A percentile compares a stretch with the other conserved stretches of the same genome.
Evolutionary conservation across 2,113 vertebrate genomes (phyloP).

Genomic region (Ceyx cyanopectus): DNA sequence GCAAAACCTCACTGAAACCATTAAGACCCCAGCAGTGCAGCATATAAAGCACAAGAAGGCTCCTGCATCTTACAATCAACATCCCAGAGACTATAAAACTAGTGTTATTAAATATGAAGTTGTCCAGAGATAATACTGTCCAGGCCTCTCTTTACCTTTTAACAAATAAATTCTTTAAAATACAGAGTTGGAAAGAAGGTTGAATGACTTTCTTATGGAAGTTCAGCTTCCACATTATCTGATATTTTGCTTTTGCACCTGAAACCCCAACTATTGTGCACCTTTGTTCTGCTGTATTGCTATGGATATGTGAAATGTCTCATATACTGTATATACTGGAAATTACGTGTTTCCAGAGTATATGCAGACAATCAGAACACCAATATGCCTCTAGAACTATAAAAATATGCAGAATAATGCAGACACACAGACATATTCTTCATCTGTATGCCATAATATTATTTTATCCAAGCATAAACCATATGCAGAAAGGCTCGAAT

Average conservation of each 20-base stretch:
- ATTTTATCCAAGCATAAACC: neutral
- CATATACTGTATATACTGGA: neutral
- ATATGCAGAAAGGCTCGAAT: neutral
- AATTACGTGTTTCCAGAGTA: neutral
- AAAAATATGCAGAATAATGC: neutral
- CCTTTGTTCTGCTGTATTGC: neutral
- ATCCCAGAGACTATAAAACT: conserved; percentile 57
- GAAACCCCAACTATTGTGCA: neutral
- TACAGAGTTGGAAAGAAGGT: neutral
- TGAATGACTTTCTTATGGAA: neutral
- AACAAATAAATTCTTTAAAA: conserved; percentile 39
- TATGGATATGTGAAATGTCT: neutral
- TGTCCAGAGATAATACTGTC: conserved; percentile 29
- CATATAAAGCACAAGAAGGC: conserved; percentile 45
- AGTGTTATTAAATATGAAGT: conserved; percentile 49
- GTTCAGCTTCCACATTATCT: neutral
- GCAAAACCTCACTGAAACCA: conserved; percentile 54
- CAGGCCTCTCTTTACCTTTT: conserved; percentile 45
- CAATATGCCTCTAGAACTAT: neutral
- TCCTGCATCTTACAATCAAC: conserved; percentile 39
- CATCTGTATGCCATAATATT: neutral
- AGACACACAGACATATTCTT: neutral
- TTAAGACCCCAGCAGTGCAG: conserved; percentile 45
- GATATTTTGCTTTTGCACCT: neutral
- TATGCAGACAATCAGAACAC: neutral